Evolutionary conservation across 2,797 vertebrate genomes (phyloP).

Genomic region (Xenops minutus): DNA sequence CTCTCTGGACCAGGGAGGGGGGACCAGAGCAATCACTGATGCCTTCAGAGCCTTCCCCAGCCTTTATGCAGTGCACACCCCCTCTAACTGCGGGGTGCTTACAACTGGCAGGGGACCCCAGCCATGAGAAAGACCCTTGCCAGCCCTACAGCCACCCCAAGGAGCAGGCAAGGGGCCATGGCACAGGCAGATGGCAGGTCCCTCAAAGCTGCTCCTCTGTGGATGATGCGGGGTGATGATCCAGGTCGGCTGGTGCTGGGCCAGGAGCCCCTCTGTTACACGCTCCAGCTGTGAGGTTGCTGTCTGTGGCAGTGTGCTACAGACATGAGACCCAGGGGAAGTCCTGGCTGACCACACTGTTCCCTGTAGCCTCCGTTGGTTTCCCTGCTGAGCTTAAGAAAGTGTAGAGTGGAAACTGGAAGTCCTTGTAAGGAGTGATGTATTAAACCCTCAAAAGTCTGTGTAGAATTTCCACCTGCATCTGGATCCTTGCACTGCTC

Average conservation of each 20-base stretch:
- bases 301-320: neutral
- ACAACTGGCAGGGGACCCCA: neutral
- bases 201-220: neutral
- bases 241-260: neutral
- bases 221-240: neutral
- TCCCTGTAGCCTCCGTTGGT: neutral
- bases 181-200: neutral
- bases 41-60: neutral
- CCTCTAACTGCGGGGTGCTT: neutral
- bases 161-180: fast-evolving
- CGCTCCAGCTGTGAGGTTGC: neutral
- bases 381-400: neutral
- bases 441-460: neutral
- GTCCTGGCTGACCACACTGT: neutral
- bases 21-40: neutral
- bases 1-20: no score
- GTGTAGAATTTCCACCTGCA: neutral
- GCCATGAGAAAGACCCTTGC: fast-evolving
- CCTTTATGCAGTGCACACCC: neutral
- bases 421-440: neutral
- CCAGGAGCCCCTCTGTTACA: neutral
- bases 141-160: neutral
- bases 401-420: neutral
- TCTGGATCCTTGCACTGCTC: neutral
- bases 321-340: neutral